These are phyloP conservation scores for Zoanthus sansibaricus DNA, from an alignment of 92 coral and sea anemone species.

Conservation along the genomic window DNA sequence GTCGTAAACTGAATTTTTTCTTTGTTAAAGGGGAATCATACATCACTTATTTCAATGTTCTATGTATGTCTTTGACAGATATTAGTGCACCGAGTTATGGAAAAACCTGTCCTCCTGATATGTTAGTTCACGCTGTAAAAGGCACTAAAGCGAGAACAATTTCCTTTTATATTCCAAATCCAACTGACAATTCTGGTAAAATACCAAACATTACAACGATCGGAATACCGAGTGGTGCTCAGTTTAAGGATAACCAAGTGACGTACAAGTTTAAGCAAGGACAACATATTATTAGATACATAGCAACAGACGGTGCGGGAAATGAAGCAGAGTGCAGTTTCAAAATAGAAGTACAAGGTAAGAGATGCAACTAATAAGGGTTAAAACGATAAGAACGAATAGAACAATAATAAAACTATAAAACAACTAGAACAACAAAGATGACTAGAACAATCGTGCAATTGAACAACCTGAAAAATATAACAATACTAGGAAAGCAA, in stretches of 20 bases:
- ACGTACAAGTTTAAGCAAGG: slow-evolving; percentile 55
- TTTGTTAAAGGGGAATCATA: not conserved
- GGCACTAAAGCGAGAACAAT: slow-evolving; percentile 25
- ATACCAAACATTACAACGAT: slow-evolving; percentile 38
- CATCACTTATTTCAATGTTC: not conserved
- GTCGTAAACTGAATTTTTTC: too few relatives aligned
- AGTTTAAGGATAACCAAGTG: not conserved
- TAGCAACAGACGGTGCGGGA: slow-evolving; percentile 63
- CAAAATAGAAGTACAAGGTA: slow-evolving; percentile 54
- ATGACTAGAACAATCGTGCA: too few relatives aligned
- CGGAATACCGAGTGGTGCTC: slow-evolving; percentile 59
- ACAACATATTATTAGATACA: slow-evolving; percentile 58
- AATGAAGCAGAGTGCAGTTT: slow-evolving; percentile 63
- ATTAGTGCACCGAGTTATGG: slow-evolving; percentile 47
- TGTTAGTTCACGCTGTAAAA: slow-evolving; percentile 25
- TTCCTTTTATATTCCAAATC: slow-evolving; percentile 30
- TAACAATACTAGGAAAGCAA: too few relatives aligned
- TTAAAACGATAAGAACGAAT: too few relatives aligned
- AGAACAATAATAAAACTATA: too few relatives aligned
- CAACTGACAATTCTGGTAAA: slow-evolving; percentile 49
- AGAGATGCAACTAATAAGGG: too few relatives aligned
- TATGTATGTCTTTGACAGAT: slow-evolving; percentile 20
- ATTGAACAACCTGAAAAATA: too few relatives aligned
- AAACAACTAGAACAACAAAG: too few relatives aligned
- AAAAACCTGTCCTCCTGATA: slow-evolving; percentile 32